Conservation (phyloP, 2,113 vertebrate species). For the Rhynchopsitta pachyrhyncha region DNA sequence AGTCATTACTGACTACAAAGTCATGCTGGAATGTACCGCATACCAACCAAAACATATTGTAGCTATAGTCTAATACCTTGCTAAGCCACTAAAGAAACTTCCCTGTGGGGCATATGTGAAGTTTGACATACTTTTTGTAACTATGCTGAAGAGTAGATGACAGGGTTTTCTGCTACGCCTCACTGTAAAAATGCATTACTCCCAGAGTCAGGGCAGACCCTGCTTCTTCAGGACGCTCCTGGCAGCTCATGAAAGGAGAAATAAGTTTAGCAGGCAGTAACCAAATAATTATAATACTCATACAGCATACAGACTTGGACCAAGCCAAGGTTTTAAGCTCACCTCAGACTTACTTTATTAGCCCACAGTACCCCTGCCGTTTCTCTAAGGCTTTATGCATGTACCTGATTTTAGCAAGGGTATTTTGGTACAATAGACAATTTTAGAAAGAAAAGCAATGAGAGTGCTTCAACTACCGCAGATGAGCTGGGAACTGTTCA, state of each 20-base stretch:
- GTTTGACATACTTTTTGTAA: background rate
- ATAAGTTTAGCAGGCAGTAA: conserved; percentile 16
- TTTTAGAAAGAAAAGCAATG: background rate
- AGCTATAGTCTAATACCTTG: background rate
- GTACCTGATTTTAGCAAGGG: background rate
- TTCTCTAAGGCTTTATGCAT: background rate
- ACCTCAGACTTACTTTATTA: background rate
- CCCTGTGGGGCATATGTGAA: background rate
- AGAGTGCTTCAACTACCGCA: background rate
- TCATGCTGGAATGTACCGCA: background rate
- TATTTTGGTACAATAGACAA: background rate
- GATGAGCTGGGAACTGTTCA: background rate
- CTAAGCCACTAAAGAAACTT: conserved; percentile 8
- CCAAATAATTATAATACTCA: conserved; percentile 19
- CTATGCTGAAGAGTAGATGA: background rate
- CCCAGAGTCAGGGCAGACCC: background rate
- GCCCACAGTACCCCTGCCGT: background rate
- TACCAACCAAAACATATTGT: background rate
- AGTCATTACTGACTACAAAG: conserved; percentile 2
- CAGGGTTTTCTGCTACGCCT: background rate
- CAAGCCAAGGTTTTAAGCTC: background rate
- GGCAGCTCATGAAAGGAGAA: conserved; percentile 50
- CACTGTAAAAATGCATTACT: background rate
- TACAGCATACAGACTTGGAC: background rate
- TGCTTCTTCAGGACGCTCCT: conserved; percentile 24